Percentiles rank a stretch among this genome's conserved stretches.
phyloP scores from a whole-genome alignment of 35 echinoderm and acorn worm genomes.

The Lytechinus pictus region DNA sequence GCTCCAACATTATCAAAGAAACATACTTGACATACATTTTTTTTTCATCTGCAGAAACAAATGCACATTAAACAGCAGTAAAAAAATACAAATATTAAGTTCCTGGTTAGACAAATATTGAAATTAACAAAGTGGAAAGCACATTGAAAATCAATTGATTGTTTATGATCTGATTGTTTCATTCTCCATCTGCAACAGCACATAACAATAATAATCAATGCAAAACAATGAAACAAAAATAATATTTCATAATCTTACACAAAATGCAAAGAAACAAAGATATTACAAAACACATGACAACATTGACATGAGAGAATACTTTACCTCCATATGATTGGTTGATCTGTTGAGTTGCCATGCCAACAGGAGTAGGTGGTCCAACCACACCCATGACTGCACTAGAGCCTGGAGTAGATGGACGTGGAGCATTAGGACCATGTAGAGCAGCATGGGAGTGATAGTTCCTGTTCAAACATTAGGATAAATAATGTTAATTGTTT shows the following conservation, averaged over 20 bases:
- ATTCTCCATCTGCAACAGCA: too few relatives aligned
- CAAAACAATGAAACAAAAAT: not conserved
- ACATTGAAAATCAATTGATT: too few relatives aligned
- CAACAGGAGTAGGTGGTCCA: conserved; percentile 95
- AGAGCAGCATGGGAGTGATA: conserved; percentile 75
- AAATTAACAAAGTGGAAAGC: too few relatives aligned
- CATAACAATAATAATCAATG: not conserved
- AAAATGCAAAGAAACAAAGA: not conserved
- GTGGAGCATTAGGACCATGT: conserved; percentile 47
- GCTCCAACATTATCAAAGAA: not conserved
- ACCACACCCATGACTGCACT: conserved; percentile 98
- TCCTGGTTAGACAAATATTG: too few relatives aligned
- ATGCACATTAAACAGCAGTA: not conserved
- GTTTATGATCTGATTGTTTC: too few relatives aligned
- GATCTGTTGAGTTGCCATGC: conserved; percentile 90
- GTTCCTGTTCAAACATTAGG: conserved; percentile 63
- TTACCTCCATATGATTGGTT: conserved; percentile 55
- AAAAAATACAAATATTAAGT: not conserved
- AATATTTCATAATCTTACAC: not conserved
- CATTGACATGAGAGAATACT: conserved; percentile 37
- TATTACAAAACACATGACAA: not conserved
- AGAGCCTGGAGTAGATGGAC: conserved; percentile 60
- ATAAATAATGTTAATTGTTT: not conserved
- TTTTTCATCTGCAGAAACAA: not conserved
- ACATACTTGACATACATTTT: not conserved